Conservation (phyloP, 2,888 invertebrate species). For the Arrhopalites spinosus region DNA sequence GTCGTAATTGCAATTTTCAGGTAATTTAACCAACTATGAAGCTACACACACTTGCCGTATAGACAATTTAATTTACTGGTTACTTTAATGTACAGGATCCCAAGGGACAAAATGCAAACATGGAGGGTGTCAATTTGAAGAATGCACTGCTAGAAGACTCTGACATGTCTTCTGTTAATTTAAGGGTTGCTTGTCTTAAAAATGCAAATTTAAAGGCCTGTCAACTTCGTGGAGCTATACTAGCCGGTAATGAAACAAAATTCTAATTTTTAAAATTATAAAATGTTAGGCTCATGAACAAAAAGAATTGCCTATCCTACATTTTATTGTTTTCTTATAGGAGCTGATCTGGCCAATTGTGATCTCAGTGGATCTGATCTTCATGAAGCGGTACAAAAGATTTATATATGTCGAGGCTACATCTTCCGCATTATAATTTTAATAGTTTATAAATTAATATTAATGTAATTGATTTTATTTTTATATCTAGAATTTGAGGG, state of each 20-base stretch:
- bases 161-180: constrained; percentile 91
- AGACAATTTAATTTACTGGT: too few species aligned
- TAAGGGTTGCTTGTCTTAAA: constrained; percentile 91
- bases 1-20: constrained; percentile 88
- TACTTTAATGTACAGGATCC: too few species aligned
- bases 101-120: constrained; percentile 77
- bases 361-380: constrained; percentile 49
- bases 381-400: constrained; percentile 33
- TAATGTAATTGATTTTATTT: too few species aligned
- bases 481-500: constrained; percentile 79
- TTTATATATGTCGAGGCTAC: too few species aligned
- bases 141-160: constrained; percentile 92
- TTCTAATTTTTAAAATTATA: too few species aligned
- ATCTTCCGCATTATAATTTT: too few species aligned
- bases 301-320: too few species aligned
- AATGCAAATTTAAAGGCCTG: constrained; percentile 94
- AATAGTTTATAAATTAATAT: too few species aligned
- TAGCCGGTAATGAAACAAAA: too few species aligned
- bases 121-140: constrained; percentile 74
- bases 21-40: too few species aligned
- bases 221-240: constrained; percentile 85
- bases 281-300: too few species aligned
- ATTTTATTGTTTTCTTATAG: constrained; percentile 58
- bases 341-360: constrained; percentile 87
- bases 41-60: too few species aligned